phyloP scores from a whole-genome alignment of 64 coral and sea anemone species.

The Montipora foliosa region DNA sequence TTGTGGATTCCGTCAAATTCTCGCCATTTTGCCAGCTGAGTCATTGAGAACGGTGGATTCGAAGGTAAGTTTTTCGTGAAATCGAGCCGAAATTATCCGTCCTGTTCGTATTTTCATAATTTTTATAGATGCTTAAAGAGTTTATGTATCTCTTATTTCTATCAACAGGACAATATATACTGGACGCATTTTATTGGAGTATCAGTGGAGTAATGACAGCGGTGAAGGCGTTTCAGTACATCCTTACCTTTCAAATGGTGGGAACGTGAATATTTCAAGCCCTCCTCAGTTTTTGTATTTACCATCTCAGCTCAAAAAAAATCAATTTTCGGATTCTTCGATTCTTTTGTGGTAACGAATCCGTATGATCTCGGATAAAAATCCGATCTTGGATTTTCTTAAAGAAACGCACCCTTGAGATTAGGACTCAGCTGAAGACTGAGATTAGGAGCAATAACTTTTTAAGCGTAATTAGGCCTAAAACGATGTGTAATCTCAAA shows the following conservation, averaged over 20 bases:
- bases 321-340: no score
- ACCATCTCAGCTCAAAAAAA: background rate
- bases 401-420: no score
- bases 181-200: conserved; percentile 1
- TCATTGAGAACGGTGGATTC: background rate
- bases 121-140: background rate
- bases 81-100: conserved; percentile 6
- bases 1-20: background rate
- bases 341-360: no score
- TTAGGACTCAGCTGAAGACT: no score
- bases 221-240: background rate
- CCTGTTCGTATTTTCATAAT: conserved; percentile 18
- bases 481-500: no score
- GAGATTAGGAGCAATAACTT: no score
- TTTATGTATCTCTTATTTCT: conserved; percentile 11
- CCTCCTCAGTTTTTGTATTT: conserved; percentile 12
- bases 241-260: conserved; percentile 6
- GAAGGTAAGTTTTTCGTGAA: conserved; percentile 24
- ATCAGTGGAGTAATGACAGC: background rate
- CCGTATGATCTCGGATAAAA: no score
- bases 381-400: no score
- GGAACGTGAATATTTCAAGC: background rate
- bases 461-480: no score
- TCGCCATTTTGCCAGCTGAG: conserved; percentile 14
- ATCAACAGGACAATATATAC: background rate